Evolutionary conservation across 2,797 vertebrate genomes (phyloP), one percentile per base, ranked within the genome.

Genomic region (Cottoperca gobio): DNA sequence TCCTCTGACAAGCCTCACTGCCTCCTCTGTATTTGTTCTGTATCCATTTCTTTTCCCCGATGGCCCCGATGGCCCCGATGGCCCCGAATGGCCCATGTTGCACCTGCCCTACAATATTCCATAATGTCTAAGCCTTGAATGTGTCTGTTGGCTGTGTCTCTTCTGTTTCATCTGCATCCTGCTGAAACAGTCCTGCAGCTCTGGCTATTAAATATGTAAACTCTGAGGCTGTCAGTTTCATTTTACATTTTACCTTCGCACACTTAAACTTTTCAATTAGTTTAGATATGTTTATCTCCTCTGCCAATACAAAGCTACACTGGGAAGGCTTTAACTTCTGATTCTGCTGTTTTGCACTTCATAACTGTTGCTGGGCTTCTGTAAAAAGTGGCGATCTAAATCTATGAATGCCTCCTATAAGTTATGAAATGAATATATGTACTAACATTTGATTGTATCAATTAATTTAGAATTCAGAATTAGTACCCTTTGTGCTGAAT

Each of bases 61-160:
- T 82, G 76, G 54, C 63, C 46, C 31, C 31, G 31, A n/a, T 76
- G 72, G 66, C 68, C 76, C 74, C 6, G 6, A 19, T 82, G 76
- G 54, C 63, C 46, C 31, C 31, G 31, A n/a, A n/a, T 76, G 72
- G 66, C 70, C 71, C 73, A 59, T 67, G 79, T 72, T 84, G 79
- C 65, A 87, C 65, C 77, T 87, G 76, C 72, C 52, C 79, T 64
- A 52, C 58, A 70, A 63, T 33, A 76, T 82, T 81, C 68, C 74
- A 69, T 86, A 77, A 83, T 57, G 21, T 68, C 59, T 69, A 60
- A 73, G 70, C 58, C 63, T 77, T 52, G 24, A 60, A 83, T 73
- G 75, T 59, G 65, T 58, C 75, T 37, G 45, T 69, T 63, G 79
- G 74, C 50, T 61, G 33, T 31, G 49, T 67, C 59, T 67, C 49